Conservation (phyloP, 2,888 invertebrate species). For the Tetranychus truncatus region DNA sequence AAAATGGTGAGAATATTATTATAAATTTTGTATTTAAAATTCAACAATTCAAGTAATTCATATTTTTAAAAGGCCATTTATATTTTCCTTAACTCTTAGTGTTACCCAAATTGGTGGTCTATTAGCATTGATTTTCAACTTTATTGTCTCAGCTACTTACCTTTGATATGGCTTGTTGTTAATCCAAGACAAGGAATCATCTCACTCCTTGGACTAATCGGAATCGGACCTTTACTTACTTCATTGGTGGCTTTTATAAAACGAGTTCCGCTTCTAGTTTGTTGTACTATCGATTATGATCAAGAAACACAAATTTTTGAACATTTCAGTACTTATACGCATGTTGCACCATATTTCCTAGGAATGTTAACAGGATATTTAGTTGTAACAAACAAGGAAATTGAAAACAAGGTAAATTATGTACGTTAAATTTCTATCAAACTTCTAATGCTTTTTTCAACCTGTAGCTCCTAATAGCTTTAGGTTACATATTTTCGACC, state of each 20-base stretch:
- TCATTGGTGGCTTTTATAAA: neutral
- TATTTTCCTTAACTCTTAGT: neutral
- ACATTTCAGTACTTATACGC: conserved; percentile 21
- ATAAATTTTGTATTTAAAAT: neutral
- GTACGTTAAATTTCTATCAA: neutral
- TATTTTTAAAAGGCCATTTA: neutral
- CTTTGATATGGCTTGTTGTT: neutral
- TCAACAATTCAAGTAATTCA: neutral
- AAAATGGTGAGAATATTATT: conserved; percentile 19
- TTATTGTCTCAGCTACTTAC: neutral
- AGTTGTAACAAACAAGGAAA: conserved; percentile 11
- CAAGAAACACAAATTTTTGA: conserved; percentile 13
- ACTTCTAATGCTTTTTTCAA: neutral
- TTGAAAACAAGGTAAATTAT: conserved; percentile 1
- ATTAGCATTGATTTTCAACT: conserved; percentile 9
- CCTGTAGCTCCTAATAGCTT: neutral
- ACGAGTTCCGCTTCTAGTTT: neutral
- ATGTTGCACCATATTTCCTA: conserved; percentile 24
- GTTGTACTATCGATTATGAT: conserved; percentile 2
- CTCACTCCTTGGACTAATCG: neutral
- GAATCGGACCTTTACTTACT: neutral
- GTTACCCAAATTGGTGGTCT: conserved; percentile 1
- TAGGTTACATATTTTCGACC: neutral
- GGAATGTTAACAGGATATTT: conserved; percentile 24
- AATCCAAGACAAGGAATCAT: neutral